Evolutionary conservation across 1,140 invertebrate species (phyloP).

Genomic region (Aphelenchoides fujianensis): DNA sequence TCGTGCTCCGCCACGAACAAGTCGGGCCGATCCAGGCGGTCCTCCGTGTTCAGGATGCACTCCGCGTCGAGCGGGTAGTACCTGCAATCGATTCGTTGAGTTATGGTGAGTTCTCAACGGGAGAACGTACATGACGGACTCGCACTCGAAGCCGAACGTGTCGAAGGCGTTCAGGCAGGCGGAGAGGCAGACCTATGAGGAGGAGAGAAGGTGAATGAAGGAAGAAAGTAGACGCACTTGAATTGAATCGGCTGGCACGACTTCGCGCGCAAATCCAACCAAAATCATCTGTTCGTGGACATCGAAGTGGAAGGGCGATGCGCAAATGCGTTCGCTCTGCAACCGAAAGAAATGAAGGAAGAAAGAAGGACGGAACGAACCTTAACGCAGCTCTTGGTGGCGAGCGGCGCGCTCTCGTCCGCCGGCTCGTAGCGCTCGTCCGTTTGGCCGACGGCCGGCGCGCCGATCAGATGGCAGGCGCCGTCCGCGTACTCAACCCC

Average conservation of each 20-base stretch:
- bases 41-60: constrained; percentile 61
- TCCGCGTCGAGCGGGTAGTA: constrained; percentile 54
- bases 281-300: constrained; percentile 61
- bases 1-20: constrained; percentile 61
- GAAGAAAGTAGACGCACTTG: no score
- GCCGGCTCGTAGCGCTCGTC: constrained; percentile 30
- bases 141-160: constrained; percentile 62
- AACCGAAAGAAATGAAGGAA: constrained; percentile 17
- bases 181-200: constrained; percentile 52
- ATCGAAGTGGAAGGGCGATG: constrained; percentile 62
- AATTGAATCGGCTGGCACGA: constrained; percentile 55
- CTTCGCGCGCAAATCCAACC: constrained; percentile 61
- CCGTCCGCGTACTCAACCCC: constrained; percentile 49
- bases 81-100: no score
- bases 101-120: no score
- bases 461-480: constrained; percentile 38
- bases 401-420: constrained; percentile 16
- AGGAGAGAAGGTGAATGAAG: no score
- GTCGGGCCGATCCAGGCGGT: constrained; percentile 61
- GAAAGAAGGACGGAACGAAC: constrained; percentile 8
- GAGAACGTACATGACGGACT: constrained; percentile 58
- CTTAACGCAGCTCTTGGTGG: constrained; percentile 51
- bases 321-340: constrained; percentile 60
- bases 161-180: constrained; percentile 62
- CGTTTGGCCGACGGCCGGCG: no score